Conservation (phyloP, 2,888 invertebrate species). For the Theodoxus fluviatilis region DNA sequence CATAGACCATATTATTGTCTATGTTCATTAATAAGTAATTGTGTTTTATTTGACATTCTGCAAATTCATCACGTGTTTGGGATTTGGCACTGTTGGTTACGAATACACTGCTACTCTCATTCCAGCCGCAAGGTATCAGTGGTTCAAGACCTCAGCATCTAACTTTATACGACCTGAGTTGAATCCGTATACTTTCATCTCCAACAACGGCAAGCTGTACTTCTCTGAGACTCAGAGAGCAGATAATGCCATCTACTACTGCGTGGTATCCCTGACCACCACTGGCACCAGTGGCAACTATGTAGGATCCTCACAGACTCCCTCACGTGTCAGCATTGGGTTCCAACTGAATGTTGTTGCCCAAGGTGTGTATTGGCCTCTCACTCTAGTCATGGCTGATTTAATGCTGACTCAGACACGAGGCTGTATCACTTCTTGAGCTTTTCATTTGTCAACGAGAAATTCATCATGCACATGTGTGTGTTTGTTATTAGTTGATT, state of each 20-base stretch:
- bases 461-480: not conserved
- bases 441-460: not conserved
- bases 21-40: too few relatives aligned
- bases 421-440: not conserved
- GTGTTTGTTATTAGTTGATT: not conserved
- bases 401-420: too few relatives aligned
- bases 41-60: not conserved
- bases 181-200: slow-evolving; percentile 82
- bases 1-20: not conserved
- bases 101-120: slow-evolving; percentile 8
- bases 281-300: slow-evolving; percentile 44
- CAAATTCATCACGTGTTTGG: not conserved
- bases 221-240: slow-evolving; percentile 92
- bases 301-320: slow-evolving; percentile 38
- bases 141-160: slow-evolving; percentile 83
- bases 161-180: slow-evolving; percentile 92
- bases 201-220: slow-evolving; percentile 92
- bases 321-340: slow-evolving; percentile 46
- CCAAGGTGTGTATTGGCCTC: slow-evolving; percentile 39
- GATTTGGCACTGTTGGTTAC: not conserved
- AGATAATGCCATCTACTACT: slow-evolving; percentile 55
- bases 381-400: not conserved
- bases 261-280: slow-evolving; percentile 42
- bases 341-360: slow-evolving; percentile 39
- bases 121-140: slow-evolving; percentile 73